A percentile compares a stretch with the other conserved stretches of the same genome.
These are phyloP conservation scores for Pharmacophagus antenor DNA, from an alignment of 2,888 invertebrate genomes.

Conservation along the genomic window DNA sequence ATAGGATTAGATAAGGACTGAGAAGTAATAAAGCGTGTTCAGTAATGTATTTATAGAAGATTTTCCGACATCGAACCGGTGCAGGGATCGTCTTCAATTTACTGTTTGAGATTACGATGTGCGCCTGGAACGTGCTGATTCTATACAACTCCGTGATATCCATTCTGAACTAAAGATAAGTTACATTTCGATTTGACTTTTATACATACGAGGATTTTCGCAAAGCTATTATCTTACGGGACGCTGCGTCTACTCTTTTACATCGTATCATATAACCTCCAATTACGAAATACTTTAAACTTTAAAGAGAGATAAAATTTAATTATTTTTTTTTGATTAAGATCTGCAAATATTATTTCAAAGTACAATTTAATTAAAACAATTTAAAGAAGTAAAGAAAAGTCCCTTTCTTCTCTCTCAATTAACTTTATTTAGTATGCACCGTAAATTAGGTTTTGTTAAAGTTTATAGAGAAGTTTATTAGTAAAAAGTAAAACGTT, in stretches of 20 bases:
- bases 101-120: constrained; percentile 62
- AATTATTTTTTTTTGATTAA: no score
- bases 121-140: constrained; percentile 49
- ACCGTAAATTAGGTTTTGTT: constrained; percentile 9
- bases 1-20: constrained; percentile 78
- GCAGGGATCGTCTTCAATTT: constrained; percentile 66
- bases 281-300: neutral
- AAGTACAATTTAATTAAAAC: neutral
- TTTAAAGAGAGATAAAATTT: neutral
- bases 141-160: constrained; percentile 40
- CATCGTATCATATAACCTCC: neutral
- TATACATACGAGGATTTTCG: constrained; percentile 17
- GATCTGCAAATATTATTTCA: neutral
- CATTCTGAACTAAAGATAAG: constrained; percentile 30
- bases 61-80: constrained; percentile 56
- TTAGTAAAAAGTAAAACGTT: constrained; percentile 35
- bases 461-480: constrained; percentile 15
- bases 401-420: no score
- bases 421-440: constrained; percentile 15
- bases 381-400: no score
- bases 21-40: constrained; percentile 78
- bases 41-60: constrained; percentile 76
- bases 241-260: constrained; percentile 20
- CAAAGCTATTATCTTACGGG: constrained; percentile 8
- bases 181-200: constrained; percentile 27